Base-by-base conservation (phyloP, 1,140 invertebrate genomes). In the Papilio polyxenes region DNA sequence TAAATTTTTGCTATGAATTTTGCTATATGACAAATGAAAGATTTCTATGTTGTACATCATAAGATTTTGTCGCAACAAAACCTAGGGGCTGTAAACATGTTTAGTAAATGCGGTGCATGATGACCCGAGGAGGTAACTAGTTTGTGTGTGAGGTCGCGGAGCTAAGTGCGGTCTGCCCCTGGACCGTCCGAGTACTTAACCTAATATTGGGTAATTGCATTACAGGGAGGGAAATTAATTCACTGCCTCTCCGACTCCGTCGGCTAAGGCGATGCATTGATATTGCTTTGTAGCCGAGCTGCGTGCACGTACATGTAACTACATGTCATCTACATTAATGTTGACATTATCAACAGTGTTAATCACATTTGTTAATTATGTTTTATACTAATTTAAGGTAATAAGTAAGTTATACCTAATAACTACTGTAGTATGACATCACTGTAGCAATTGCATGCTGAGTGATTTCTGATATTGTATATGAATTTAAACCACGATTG, bases 191-290 rank as follows among this genome's bases (percentile, higher is more conserved):
- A 93, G 91, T 93, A 93, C 92, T 93, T 94, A 94, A 94, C 93
- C 92, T 93, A 93, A 94, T 94, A 93, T 93, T 92, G 86, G 84
- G 87, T 92, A 90, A 93, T 93, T 92, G 91, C 87, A 86, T 94
- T 91, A 92, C 77, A 84, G 83, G 84, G 88, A 85, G 87, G 85
- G 87, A 89, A 89, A 89, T 90, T 93, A 92, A 92, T 92, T 92
- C 92, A 87, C 88, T 82, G 84, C 84, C 89, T 90, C 89, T 88
- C 85, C 79, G 86, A 88, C 85, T 90, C 87, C 87, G 88, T 88
- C 87, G 84, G 85, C 87, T 88, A 90, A 92, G 90, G 89, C 87
- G 85, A 75, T 81, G 82, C 88, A 87, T 88, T 87, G 89, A 89
- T 90, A 90, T 88, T 89, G 90, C 87, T 90, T 90, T 91, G 87